phyloP scores from a whole-genome alignment of 2,888 invertebrate genomes.

The Drosophila yooni region DNA sequence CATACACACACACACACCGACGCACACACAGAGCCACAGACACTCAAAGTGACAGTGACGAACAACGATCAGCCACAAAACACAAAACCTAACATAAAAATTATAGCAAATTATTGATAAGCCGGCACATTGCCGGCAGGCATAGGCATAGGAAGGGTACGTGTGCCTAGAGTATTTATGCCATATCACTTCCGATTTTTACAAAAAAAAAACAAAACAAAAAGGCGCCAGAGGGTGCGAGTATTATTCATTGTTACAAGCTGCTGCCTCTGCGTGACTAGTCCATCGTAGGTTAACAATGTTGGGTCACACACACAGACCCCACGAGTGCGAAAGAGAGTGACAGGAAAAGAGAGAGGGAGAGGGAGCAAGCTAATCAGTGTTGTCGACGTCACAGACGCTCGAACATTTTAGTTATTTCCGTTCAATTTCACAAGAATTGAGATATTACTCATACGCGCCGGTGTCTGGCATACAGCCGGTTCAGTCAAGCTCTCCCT shows the following conservation, averaged over 20 bases:
- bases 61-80: slow-evolving; percentile 1
- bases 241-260: slow-evolving; percentile 40
- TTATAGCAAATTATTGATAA: slow-evolving; percentile 14
- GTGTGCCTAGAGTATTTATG: background rate
- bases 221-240: background rate
- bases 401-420: slow-evolving; percentile 76
- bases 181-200: slow-evolving; percentile 27
- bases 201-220: background rate
- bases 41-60: background rate
- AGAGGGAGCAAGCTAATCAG: background rate
- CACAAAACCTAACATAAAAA: background rate
- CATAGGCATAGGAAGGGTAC: background rate
- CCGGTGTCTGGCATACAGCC: slow-evolving; percentile 50
- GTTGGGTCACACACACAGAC: slow-evolving; percentile 16
- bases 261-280: slow-evolving; percentile 6
- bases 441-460: slow-evolving; percentile 82
- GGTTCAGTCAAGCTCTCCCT: slow-evolving; percentile 39
- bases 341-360: too few relatives aligned
- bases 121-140: background rate
- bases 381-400: slow-evolving; percentile 42
- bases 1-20: background rate
- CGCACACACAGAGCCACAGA: background rate
- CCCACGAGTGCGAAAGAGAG: background rate
- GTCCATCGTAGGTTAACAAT: slow-evolving; percentile 19
- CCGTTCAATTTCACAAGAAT: slow-evolving; percentile 83